Evolutionary conservation across 2,113 vertebrate species (phyloP).

Genomic region (Dromaius novaehollandiae): DNA sequence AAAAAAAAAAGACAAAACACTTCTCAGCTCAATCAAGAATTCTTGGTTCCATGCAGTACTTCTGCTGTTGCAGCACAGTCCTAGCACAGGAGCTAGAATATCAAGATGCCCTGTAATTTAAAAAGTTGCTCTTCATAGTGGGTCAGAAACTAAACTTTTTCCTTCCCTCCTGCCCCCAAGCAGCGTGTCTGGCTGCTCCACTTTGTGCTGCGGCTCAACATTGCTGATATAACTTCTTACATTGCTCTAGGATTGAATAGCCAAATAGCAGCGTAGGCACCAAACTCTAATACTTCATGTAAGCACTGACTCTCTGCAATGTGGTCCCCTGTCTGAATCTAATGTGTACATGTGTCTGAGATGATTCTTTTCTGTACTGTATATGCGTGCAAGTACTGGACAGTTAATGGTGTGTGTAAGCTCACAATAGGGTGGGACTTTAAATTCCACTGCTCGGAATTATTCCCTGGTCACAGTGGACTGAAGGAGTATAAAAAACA

Average conservation of each 20-base stretch:
- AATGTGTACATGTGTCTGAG: not conserved
- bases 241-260: not conserved
- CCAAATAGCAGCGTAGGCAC: not conserved
- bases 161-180: not conserved
- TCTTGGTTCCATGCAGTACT: not conserved
- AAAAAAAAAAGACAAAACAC: not conserved
- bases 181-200: rapidly evolving
- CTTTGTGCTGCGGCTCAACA: not conserved
- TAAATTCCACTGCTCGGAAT: not conserved
- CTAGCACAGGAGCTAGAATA: not conserved
- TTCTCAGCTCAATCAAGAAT: not conserved
- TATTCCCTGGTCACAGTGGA: not conserved
- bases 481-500: not conserved
- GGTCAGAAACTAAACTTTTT: not conserved
- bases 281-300: not conserved
- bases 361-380: not conserved
- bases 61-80: not conserved
- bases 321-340: not conserved
- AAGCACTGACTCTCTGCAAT: not conserved
- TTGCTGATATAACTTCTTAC: not conserved
- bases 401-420: not conserved
- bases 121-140: not conserved
- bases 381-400: not conserved
- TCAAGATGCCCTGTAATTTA: not conserved
- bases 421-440: not conserved